Evolutionary conservation across 2,113 vertebrate genomes (phyloP), one percentile per base, ranked within the genome.

Genomic region (Colinus virginianus): DNA sequence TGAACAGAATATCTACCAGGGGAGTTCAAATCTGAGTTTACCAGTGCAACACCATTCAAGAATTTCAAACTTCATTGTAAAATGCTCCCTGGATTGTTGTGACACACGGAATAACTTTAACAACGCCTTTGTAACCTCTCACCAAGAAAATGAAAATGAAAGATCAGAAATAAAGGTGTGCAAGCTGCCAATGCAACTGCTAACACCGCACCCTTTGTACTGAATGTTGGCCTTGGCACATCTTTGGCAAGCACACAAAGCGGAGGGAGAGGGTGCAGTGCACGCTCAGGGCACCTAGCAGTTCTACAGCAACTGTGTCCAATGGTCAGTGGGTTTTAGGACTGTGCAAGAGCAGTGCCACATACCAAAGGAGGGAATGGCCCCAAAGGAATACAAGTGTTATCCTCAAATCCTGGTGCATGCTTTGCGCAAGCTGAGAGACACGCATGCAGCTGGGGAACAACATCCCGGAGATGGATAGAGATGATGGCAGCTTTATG

Each of bases 1-100:
- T 87, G 56, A 94, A 96, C 81, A 79, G 78, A 96, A 92, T 90
- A 84, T 79, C 89, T 92, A 58, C 94, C 93, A 80, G 77, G 94
- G 91, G 93, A 96, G 77, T 94, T 92, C 90, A 79, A 61, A 84
- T 85, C 81, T 20, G 56, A 92, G 88, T 88, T 92, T 95, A 84
- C 91, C 75, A 63, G 59, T 94, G 76, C 75, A 87, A 45, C 5
- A 0, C 88, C 78, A 61, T 88, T 94, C 70, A 78, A 81, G 88
- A 87, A 87, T 93, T 90, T 89, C 71, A 62, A 93, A 93, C 94
- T 85, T 89, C 87, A 30, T 63, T 84, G 62, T 81, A 90, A 90
- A 94, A 96, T 58, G 71, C 92, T 93, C 82, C 80, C 87, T 84
- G 53, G 86, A 95, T 93, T 93, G 81, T 93, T 82, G 84, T 70